Base-by-base conservation (phyloP, 2,888 invertebrate species). In the Cheiracanthium punctorium region DNA sequence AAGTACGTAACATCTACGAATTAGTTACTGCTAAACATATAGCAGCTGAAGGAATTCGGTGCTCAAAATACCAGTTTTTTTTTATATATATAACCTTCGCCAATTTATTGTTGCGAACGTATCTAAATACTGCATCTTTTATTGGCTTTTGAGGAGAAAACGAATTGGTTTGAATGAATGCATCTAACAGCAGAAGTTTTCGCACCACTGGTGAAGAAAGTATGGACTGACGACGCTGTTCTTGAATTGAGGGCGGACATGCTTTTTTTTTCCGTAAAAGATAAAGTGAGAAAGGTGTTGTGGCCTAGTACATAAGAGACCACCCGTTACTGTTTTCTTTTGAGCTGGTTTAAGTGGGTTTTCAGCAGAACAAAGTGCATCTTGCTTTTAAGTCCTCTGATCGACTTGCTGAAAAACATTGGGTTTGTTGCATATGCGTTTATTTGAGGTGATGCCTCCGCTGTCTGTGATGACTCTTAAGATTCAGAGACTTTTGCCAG, bases 321-420 rank as follows among this genome's bases (percentile, higher is more conserved):
- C 77, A 74, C 84, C 84, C 84, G 77, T 85, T 85, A 85, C 84
- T 85, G 84, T 85, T 85, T 84, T 72, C 48, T 77, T 82, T 84
- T 67, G 33, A 74, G 72, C 71, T 73, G 52, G 64, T 77, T 82
- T 65, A 72, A 84, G 84, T 84, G 73, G 84, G 79, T 79, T 84
- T 84, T 77, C 77, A 84, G 67, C 84, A 52, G 74, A 79, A 79
- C 84, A 85, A 79, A 73, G 82, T 73, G 37, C 52, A 67, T 79
- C 77, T 73, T 30, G 73, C 69, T 74, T 74, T 69, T 37, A 14
- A 41, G 37, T 12, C 24, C 24, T 24, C 20, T 24, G 58, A 58
- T 58, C 58, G 24, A 58, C 24, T 24, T 58, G 58, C 24, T 24
- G 24, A 58, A 58, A n/a, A 58, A 58, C 24, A 58, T 17, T 58